Evolutionary conservation across 2,888 invertebrate species (phyloP), one percentile per base, ranked within the genome.

Genomic region (Boloria euphrosyne): DNA sequence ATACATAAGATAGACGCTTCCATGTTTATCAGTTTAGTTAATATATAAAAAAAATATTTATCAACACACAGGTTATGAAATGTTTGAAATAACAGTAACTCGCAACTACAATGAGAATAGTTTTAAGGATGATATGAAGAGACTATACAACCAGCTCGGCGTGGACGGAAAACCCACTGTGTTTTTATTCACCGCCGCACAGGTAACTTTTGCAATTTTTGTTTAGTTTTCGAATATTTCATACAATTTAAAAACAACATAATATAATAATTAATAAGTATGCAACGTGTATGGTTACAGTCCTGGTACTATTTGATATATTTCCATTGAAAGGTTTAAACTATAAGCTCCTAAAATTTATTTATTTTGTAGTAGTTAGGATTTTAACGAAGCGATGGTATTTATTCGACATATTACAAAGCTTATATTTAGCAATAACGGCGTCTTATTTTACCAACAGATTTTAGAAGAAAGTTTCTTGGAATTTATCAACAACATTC

Each of bases 401-500:
- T 10, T 10, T 31, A 7, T 31, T 31, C 10, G 31, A 22, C 22
- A 22, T 22, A 22, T 3, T n/a, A n/a, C n/a, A n/a, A n/a, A n/a
- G 18, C n/a, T 31, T 50, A 7, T 10, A 27, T 4, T 55, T n/a
- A 14, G 7, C 18, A 46, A 14, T 53, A 57, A 13, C 52, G 47
- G 51, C 51, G 62, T n/a, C 14, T 44, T 16, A 13, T 52, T 53
- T 44, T 7, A 7, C 22, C 5, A 13, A 10, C 74, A 94, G 93
- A 94, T 96, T 66, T 92, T 95, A 0, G 96, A 96, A 76, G 96
- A 97, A 83, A 95, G 96, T 14, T 98, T 98, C 82, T 84, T 98
- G 67, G 98, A 98, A 86, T 93, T 97, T 72, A 96, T 98, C 67
- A 98, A 98, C 86, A 98, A 98, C 79, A 97, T 98, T 82, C 85